These are phyloP conservation scores for Eudasyphora cyanicolor DNA, from an alignment of 2,888 invertebrate species.

Conservation along the genomic window DNA sequence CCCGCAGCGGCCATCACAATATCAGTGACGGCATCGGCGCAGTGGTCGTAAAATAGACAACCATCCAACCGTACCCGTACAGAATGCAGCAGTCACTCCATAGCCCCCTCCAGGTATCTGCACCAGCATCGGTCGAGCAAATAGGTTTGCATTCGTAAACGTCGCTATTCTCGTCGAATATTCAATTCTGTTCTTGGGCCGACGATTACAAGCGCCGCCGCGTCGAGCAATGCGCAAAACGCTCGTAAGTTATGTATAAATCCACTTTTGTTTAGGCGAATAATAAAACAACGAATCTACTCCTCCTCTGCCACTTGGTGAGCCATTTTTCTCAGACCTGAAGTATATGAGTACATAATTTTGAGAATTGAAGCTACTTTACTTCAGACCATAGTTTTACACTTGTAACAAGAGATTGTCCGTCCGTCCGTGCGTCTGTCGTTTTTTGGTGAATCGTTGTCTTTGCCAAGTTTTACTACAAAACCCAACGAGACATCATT, in stretches of 20 bases:
- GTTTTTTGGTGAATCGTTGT: not conserved
- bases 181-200: slow-evolving; percentile 60
- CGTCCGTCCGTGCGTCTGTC: not conserved
- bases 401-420: not conserved
- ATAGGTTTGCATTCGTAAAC: slow-evolving; percentile 20
- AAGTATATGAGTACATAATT: not conserved
- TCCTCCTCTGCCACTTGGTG: slow-evolving; percentile 30
- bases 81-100: not conserved
- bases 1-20: not conserved
- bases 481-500: slow-evolving; percentile 29
- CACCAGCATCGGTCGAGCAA: not conserved
- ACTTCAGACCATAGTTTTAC: not conserved
- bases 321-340: not conserved
- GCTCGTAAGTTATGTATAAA: slow-evolving; percentile 9
- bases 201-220: slow-evolving; percentile 29
- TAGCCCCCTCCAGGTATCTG: not conserved
- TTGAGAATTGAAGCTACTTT: too few relatives aligned
- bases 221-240: slow-evolving; percentile 44
- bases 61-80: slow-evolving; percentile 28
- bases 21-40: slow-evolving; percentile 14
- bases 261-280: slow-evolving; percentile 23
- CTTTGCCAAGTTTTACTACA: slow-evolving; percentile 47
- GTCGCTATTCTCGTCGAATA: slow-evolving; percentile 22
- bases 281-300: slow-evolving; percentile 39
- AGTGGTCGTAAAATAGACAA: slow-evolving; percentile 20